A percentile compares a stretch with the other conserved stretches of the same genome.
phyloP scores from a whole-genome alignment of 2,888 invertebrate species.

The Cybosia mesomella region DNA sequence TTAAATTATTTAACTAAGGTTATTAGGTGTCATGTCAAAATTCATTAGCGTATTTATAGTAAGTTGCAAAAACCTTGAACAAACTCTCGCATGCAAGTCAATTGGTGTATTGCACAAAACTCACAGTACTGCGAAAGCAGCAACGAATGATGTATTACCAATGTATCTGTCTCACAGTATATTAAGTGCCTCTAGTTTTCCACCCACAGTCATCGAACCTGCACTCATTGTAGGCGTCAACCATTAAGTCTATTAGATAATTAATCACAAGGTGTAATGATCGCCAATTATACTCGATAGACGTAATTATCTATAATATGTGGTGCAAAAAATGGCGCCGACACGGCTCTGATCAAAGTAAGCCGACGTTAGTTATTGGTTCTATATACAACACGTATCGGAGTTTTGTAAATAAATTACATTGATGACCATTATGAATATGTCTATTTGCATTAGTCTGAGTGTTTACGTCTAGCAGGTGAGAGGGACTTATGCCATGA shows the following conservation, averaged over 20 bases:
- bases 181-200: background rate
- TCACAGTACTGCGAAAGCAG: background rate
- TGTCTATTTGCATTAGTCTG: too few species aligned
- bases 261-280: constrained; percentile 12
- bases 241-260: constrained; percentile 16
- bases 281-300: constrained; percentile 12
- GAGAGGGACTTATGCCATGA: too few species aligned
- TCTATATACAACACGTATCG: background rate
- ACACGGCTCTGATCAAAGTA: constrained; percentile 12
- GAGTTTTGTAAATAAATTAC: background rate
- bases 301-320: constrained; percentile 13
- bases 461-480: too few species aligned
- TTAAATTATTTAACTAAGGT: background rate
- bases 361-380: background rate
- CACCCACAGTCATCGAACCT: constrained; percentile 12
- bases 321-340: constrained; percentile 10
- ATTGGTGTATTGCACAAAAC: background rate
- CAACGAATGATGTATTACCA: background rate
- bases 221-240: constrained; percentile 18
- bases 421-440: too few species aligned
- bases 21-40: too few species aligned
- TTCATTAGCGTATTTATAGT: too few species aligned
- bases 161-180: background rate
- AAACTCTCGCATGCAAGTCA: too few species aligned
- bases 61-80: too few species aligned